These are phyloP conservation scores for Labrus mixtus DNA, from an alignment of 2,113 vertebrate genomes.

Conservation along the genomic window DNA sequence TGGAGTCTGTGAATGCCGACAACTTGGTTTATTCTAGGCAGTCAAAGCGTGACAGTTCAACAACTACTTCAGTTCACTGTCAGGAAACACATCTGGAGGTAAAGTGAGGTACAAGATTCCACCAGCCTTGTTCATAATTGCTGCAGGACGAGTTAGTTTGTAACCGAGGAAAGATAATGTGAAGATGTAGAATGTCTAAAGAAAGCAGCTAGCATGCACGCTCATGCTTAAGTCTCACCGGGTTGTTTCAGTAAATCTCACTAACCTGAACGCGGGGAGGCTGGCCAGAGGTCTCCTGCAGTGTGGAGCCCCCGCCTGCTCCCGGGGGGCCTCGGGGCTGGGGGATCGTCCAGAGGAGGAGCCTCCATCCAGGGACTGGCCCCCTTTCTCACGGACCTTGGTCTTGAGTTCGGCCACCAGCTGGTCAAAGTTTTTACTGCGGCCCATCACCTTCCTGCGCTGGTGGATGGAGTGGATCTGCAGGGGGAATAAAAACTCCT, in stretches of 20 bases:
- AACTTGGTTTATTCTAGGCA: neutral
- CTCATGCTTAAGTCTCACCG: neutral
- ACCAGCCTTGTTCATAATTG: neutral
- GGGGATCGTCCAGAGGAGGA: constrained; percentile 62
- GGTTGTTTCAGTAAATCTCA: neutral
- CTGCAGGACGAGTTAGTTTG: neutral
- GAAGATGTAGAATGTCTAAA: no score
- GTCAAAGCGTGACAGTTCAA: neutral
- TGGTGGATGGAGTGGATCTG: constrained; percentile 96
- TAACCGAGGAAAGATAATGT: neutral
- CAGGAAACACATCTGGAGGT: neutral
- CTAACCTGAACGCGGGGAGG: constrained; percentile 87
- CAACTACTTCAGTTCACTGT: neutral
- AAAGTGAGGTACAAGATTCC: neutral
- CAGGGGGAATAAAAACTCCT: no score
- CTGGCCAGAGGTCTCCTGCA: constrained; percentile 85
- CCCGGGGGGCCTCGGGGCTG: constrained; percentile 77
- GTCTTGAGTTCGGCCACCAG: constrained; percentile 93
- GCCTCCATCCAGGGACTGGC: constrained; percentile 78
- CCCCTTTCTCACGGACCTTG: constrained; percentile 86
- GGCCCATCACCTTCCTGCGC: constrained; percentile 90
- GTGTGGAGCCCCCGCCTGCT: constrained; percentile 70
- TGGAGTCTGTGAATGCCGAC: neutral
- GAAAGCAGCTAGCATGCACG: neutral
- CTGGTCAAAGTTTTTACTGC: constrained; percentile 93